These are phyloP conservation scores for Rhynchophorus ferrugineus DNA, from an alignment of 1,140 invertebrate species.

Conservation along the genomic window DNA sequence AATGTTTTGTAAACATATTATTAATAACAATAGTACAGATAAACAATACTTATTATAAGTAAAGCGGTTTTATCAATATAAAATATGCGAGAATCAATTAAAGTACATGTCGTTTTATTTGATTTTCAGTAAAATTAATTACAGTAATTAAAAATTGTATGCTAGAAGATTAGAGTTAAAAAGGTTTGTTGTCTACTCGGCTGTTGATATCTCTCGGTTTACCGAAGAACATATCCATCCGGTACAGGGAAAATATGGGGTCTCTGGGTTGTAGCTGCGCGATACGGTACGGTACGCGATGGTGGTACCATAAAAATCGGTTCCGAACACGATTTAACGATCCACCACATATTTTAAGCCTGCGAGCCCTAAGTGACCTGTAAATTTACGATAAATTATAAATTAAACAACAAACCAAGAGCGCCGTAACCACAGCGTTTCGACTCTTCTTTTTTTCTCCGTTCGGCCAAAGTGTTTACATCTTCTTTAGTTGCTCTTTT, in stretches of 20 bases:
- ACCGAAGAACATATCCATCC: neutral
- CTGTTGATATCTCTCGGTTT: no score
- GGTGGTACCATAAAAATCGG: slow-evolving; percentile 10
- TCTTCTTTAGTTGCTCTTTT: slow-evolving; percentile 18
- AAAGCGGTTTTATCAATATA: no score
- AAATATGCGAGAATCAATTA: no score
- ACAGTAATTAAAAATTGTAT: no score
- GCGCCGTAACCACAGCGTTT: slow-evolving; percentile 10
- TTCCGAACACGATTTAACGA: slow-evolving; percentile 15
- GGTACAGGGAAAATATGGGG: neutral
- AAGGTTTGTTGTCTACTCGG: no score
- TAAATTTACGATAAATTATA: slow-evolving; percentile 17
- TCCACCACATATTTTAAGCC: slow-evolving; percentile 14
- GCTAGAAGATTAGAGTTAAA: no score
- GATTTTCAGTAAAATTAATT: no score
- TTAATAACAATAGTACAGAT: no score
- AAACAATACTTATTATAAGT: no score
- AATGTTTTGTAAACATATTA: no score
- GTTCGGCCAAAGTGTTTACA: slow-evolving; percentile 9
- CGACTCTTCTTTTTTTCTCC: slow-evolving; percentile 15
- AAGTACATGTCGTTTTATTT: no score
- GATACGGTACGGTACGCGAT: slow-evolving; percentile 11
- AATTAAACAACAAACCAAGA: slow-evolving; percentile 15
- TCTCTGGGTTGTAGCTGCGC: neutral
- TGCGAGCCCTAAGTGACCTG: slow-evolving; percentile 16